Evolutionary conservation across 2,797 vertebrate genomes (phyloP), one percentile per base, ranked within the genome.

Genomic region (Hemibagrus guttatus): DNA sequence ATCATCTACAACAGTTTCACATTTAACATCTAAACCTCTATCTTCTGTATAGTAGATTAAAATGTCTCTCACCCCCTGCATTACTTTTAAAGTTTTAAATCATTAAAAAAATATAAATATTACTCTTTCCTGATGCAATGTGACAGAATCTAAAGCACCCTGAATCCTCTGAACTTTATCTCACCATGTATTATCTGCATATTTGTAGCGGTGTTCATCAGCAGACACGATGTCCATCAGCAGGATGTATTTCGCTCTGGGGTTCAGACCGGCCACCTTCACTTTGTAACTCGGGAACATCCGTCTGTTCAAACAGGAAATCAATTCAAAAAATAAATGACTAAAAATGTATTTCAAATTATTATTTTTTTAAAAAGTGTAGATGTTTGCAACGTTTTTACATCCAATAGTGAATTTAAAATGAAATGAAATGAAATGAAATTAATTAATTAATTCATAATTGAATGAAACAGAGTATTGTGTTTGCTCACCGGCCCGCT

Each of bases 271-370:
- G 1, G 97, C 97, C 88, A 99, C 98, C 95, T 99, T 99, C 91
- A 99, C 97, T 93, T 98, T 99, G 94, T 98, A 99, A 91, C 98
- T 97, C 86, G 98, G 98, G 91, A 99, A 99, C 98, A 99, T 99
- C 56, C 98, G 95, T 93, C 98, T 99, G 86, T 28, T 89, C 64
- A 74, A 56, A 84, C 0, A 86, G 17, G 35, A 56, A 56, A 58
- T 35, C 52, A 17, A 87, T 46, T 46, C 2, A 5, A 86, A 5
- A 39, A 81, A 35, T 9, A 66, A 66, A 74, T 49, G 42, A 46
- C 6, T 46, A 46, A 46, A 46, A 46, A 46, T 3, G 6, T 3
- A 3, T 46, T 46, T 46, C 3, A 46, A 46, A 46, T 6, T n/a
- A n/a, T n/a, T n/a, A n/a, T n/a, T n/a, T n/a, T n/a, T n/a, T n/a